Conservation (phyloP, 2,113 vertebrate genomes). For the Lathamus discolor region DNA sequence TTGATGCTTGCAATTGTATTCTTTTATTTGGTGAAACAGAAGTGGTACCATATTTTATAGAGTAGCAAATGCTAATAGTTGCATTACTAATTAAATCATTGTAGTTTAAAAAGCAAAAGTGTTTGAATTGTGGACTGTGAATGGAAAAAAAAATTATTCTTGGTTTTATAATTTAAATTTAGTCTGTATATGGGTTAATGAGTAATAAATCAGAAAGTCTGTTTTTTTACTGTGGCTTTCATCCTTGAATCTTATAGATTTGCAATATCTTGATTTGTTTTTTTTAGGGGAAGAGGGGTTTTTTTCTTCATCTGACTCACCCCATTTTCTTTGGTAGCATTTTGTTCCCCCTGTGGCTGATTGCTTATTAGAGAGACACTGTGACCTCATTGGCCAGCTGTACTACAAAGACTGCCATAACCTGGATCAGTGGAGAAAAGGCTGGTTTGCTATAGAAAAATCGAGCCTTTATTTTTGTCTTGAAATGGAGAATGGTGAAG, state of each 20-base stretch:
- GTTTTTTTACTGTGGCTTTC: background rate
- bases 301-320: constrained; percentile 25
- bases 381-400: constrained; percentile 88
- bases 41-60: background rate
- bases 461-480: constrained; percentile 84
- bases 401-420: constrained; percentile 92
- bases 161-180: background rate
- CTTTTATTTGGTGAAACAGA: background rate
- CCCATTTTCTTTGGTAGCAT: constrained; percentile 80
- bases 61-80: background rate
- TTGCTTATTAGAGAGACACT: constrained; percentile 79
- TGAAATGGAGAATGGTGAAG: constrained; percentile 73
- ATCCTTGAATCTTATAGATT: background rate
- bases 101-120: background rate
- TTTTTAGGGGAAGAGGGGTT: background rate
- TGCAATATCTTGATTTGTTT: background rate
- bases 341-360: constrained; percentile 84
- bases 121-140: background rate
- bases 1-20: background rate
- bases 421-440: constrained; percentile 89
- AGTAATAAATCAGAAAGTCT: background rate
- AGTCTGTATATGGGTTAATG: background rate
- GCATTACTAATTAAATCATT: background rate
- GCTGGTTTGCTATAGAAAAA: constrained; percentile 91
- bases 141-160: background rate